Evolutionary conservation across 2,888 invertebrate species (phyloP).

Genomic region (Sinopyrophorus schimmeli): DNA sequence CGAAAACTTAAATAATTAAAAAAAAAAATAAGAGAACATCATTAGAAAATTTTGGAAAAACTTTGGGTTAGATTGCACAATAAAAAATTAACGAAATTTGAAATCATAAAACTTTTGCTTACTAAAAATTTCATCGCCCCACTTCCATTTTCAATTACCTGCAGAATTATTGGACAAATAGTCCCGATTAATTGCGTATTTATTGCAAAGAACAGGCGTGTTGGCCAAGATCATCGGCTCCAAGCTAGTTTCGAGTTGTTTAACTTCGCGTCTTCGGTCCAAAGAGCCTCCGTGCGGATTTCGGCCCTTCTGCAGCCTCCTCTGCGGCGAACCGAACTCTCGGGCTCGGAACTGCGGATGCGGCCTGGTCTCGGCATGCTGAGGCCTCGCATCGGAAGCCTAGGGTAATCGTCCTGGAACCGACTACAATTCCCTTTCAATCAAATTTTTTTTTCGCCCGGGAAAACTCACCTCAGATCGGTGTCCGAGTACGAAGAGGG

Average conservation of each 20-base stretch:
- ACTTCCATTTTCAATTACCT: too few relatives aligned
- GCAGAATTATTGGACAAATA: too few relatives aligned
- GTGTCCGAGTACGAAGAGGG: constrained; percentile 75
- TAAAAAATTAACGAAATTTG: too few relatives aligned
- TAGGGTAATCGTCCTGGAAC: constrained; percentile 45
- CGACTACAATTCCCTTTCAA: constrained; percentile 37
- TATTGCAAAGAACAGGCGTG: constrained; percentile 70
- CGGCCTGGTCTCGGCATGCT: constrained; percentile 40
- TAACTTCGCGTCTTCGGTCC: constrained; percentile 46
- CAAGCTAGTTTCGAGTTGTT: constrained; percentile 46
- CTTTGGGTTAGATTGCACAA: too few relatives aligned
- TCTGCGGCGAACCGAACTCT: constrained; percentile 42
- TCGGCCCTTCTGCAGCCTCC: constrained; percentile 15
- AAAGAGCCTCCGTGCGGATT: constrained; percentile 45
- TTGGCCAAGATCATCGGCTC: constrained; percentile 54
- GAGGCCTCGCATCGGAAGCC: constrained; percentile 31
- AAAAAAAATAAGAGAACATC: too few relatives aligned
- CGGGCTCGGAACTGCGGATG: constrained; percentile 51
- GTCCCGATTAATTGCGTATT: constrained; percentile 66
- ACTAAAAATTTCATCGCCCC: too few relatives aligned
- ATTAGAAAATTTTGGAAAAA: too few relatives aligned
- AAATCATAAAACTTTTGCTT: too few relatives aligned
- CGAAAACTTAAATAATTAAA: too few relatives aligned
- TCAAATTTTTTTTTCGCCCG: not conserved
- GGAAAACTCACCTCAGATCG: constrained; percentile 63